A percentile compares a stretch with the other conserved stretches of the same genome.
These are phyloP conservation scores for Plectus sambesii DNA, from an alignment of 1,140 invertebrate species.

Conservation along the genomic window DNA sequence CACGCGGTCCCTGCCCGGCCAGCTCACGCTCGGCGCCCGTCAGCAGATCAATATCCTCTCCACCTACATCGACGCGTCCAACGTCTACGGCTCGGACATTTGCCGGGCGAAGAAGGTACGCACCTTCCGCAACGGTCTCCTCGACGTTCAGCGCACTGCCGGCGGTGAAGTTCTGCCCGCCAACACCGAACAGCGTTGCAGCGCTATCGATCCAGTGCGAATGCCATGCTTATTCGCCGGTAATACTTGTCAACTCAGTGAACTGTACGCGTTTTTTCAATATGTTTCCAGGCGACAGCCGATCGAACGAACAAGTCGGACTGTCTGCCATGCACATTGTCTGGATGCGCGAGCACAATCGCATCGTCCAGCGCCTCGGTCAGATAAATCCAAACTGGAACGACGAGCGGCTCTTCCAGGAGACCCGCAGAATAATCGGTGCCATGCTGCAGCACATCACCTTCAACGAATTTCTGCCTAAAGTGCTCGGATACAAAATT, in stretches of 20 bases:
- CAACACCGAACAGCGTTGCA: constrained; percentile 16
- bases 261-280: neutral
- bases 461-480: constrained; percentile 67
- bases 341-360: constrained; percentile 23
- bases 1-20: constrained; percentile 18
- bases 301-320: constrained; percentile 26
- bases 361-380: constrained; percentile 18
- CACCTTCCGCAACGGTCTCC: constrained; percentile 3
- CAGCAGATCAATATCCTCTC: constrained; percentile 28
- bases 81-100: no score
- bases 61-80: constrained; percentile 26
- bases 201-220: constrained; percentile 27
- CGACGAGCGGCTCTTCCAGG: constrained; percentile 42
- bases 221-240: constrained; percentile 22
- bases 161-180: neutral
- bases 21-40: constrained; percentile 9
- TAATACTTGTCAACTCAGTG: constrained; percentile 6
- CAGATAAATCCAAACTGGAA: constrained; percentile 25
- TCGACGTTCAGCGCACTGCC: neutral
- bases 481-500: constrained; percentile 57
- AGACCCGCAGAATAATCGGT: constrained; percentile 66
- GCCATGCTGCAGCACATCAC: constrained; percentile 76
- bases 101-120: no score
- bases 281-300: constrained; percentile 22
- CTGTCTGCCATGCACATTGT: constrained; percentile 26